Conservation (phyloP, 2,797 vertebrate species). For the Orientallactaga sibirica region DNA sequence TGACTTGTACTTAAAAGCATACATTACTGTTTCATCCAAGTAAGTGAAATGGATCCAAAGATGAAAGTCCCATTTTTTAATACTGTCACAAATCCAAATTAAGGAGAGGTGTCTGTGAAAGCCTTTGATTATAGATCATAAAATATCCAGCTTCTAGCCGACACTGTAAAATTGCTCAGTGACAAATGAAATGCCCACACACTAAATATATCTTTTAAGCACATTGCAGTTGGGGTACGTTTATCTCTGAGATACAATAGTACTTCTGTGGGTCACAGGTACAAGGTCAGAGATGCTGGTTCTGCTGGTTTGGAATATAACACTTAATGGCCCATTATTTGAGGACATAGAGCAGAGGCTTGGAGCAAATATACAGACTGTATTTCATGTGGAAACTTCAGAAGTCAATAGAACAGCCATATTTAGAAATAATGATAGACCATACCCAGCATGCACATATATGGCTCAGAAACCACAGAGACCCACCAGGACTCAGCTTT, state of each 20-base stretch:
- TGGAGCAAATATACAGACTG: conserved; percentile 73
- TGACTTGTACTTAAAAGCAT: conserved; percentile 84
- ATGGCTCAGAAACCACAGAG: conserved; percentile 77
- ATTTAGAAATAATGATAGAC: conserved; percentile 84
- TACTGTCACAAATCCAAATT: conserved; percentile 83
- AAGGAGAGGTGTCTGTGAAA: conserved; percentile 78
- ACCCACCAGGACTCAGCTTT: conserved; percentile 71
- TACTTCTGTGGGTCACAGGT: conserved; percentile 81
- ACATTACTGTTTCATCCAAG: conserved; percentile 79
- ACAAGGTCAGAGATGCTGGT: conserved; percentile 79
- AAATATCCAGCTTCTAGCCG: conserved; percentile 78
- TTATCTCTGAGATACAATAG: conserved; percentile 84
- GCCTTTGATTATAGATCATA: conserved; percentile 83
- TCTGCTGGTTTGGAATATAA: conserved; percentile 73
- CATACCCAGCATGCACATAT: conserved; percentile 71
- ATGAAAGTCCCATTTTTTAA: conserved; percentile 80
- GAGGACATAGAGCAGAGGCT: conserved; percentile 63
- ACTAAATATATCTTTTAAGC: conserved; percentile 85
- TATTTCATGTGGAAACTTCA: conserved; percentile 82
- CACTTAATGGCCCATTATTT: conserved; percentile 82
- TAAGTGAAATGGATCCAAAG: conserved; percentile 80
- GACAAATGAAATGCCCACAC: conserved; percentile 83
- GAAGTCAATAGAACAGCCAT: conserved; percentile 75
- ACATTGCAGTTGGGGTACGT: conserved; percentile 80
- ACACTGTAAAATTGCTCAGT: conserved; percentile 82